Evolutionary conservation across 2,113 vertebrate species (phyloP).

Genomic region (Myiagra hebetior): DNA sequence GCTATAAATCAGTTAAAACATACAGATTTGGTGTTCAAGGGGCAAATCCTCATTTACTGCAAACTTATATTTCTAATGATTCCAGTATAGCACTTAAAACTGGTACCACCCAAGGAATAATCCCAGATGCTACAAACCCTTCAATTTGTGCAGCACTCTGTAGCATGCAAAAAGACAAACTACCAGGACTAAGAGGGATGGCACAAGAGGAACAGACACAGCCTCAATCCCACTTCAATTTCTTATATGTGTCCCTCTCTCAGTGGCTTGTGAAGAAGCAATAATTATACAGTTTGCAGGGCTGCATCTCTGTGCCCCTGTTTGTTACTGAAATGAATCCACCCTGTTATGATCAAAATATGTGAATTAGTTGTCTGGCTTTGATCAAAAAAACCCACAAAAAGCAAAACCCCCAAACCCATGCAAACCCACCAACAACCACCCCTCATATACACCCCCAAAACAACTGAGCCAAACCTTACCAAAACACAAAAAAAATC

Average conservation of each 20-base stretch:
- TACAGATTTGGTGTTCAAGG: not conserved
- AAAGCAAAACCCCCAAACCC: not conserved
- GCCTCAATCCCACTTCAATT: not conserved
- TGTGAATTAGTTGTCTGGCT: not conserved
- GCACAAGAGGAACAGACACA: not conserved
- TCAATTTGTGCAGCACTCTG: not conserved
- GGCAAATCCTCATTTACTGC: not conserved
- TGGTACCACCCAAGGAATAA: not conserved
- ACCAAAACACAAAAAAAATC: not conserved
- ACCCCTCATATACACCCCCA: not conserved
- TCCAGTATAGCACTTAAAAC: not conserved
- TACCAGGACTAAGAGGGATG: not conserved
- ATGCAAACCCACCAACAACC: not conserved
- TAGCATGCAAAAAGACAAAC: not conserved
- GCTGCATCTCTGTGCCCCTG: not conserved
- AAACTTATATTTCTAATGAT: not conserved
- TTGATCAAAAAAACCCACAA: not conserved
- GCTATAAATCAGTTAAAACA: not conserved
- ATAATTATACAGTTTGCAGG: not conserved
- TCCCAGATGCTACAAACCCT: not conserved
- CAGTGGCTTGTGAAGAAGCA: not conserved
- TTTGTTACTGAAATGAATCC: slow-evolving; percentile 1
- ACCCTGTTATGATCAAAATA: not conserved
- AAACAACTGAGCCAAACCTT: not conserved
- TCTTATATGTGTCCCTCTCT: not conserved